Base-by-base conservation (phyloP, 2,797 vertebrate genomes). In the Serranus cabrilla region DNA sequence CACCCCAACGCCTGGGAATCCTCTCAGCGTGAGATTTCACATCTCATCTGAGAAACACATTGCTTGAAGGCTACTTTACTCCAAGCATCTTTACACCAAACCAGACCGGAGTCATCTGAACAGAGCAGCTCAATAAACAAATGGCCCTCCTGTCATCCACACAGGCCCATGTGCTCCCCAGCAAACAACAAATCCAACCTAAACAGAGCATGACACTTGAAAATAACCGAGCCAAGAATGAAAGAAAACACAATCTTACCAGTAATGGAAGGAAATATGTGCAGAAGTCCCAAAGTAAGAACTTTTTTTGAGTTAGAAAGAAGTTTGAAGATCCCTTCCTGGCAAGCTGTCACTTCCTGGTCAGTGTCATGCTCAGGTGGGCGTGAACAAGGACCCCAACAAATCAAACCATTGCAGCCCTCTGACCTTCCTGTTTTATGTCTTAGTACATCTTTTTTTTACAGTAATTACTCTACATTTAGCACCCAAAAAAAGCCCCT, bases 291-390 rank as follows among this genome's bases (percentile, higher is more conserved):
- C 25, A 56, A 31, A 54, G 9, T 25, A 3, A 55, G 2, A 16
- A 13, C 17, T 13, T 11, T 45, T 45, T 43, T 5, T 5, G 25
- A 2, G 23, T n/a, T 51, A 12, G 31, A 47, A 14, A 45, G 16
- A 50, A 5, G 23, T 13, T 11, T 57, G n/a, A 43, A 52, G 20
- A 78, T 1, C 5, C 18, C 58, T 50, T 59, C 61, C 52, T 63
- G 62, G 21, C 34, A 62, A 25, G 14, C 16, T 42, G 0, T 16
- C 5, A 42, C 71, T 72, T 80, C 71, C 54, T 78, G 45, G 25
- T 3, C 0, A 10, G 6, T 51, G 16, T 40, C 63, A 39, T 40
- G 40, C 20, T 31, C 20, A 63, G 56, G 31, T 45, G 0, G n/a
- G 27, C 3, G 17, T 10, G 13, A 73, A 63, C 57, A 60, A 50